Evolutionary conservation across 2,113 vertebrate species (phyloP), one percentile per base, ranked within the genome.

Genomic region (Seriola aureovittata): DNA sequence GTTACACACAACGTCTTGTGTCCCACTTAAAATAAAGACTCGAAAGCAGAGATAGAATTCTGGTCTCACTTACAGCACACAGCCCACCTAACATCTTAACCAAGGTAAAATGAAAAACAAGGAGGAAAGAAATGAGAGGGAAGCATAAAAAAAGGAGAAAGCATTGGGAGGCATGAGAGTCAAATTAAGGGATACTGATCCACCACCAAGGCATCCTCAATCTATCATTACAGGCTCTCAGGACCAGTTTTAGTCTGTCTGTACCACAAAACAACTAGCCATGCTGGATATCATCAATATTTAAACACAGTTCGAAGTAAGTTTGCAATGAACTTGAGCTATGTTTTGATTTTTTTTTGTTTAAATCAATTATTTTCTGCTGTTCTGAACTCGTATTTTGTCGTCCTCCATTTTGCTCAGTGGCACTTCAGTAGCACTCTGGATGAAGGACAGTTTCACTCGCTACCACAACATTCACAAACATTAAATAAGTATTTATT

Each of bases 11-110:
- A 67, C 21, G 82, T 72, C 44, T 62, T 6, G 5, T 82, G 84
- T 78, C 80, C 73, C 71, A 77, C 79, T 82, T 86, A 65, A 60
- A 89, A 78, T 48, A 67, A 68, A 83, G 69, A 54, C 54, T 58
- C 10, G 64, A 64, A 75, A 40, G 66, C 29, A 60, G 46, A 78
- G 67, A 48, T 25, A 79, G 25, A 63, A 80, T 71, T 65, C 36
- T 48, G 68, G 69, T 54, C 71, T n/a, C 64, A 57, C 2, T 7
- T 11, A 17, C 59, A 42, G 65, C 42, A 64, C 29, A 67, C 40
- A 83, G 58, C 23, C 68, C 60, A 78, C 50, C 75, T 80, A 55
- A 54, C 72, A 75, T 68, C 36, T 14, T 17, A 14, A 76, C 25
- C n/a, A 32, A 69, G 14, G n/a, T 54, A 68, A 77, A 73, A 81